Evolutionary conservation across 2,888 invertebrate genomes (phyloP), one percentile per base, ranked within the genome.

Genomic region (Eilema sororculum): DNA sequence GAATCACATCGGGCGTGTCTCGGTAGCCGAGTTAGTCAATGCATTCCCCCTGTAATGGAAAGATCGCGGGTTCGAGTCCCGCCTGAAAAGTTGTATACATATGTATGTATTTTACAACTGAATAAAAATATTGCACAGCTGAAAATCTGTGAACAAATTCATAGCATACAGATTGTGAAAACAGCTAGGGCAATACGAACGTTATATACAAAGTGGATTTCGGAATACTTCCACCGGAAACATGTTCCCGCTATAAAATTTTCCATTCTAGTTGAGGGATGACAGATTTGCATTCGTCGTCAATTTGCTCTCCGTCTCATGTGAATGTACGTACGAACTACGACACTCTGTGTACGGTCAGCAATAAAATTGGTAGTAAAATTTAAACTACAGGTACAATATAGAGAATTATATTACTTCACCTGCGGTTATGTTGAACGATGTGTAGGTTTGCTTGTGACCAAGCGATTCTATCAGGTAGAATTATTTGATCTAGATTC

Each of bases 221-320:
- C n/a, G n/a, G 33, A 33, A 56, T 22, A 56, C 56, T 22, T 56
- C 67, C 73, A 71, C 68, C 70, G 69, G 61, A 72, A 76, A 76
- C 61, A 33, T 67, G 59, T 71, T 41, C 12, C 25, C 30, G 56
- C 61, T 63, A 61, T 66, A 72, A 71, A 77, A 56, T 65, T 57
- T 57, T 56, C 65, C 59, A 74, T 76, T 74, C 67, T 72, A 62
- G 69, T 63, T 66, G 57, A 68, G 63, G 52, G 71, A 74, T 81
- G 75, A 77, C 79, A 76, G 76, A 78, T 79, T 79, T 79, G 76
- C 71, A 74, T 76, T 73, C 66, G 74, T 76, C 63, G 68, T 73
- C 74, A 75, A 76, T 76, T 80, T 81, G 70, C 65, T 73, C 60
- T 60, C 28, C 67, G 69, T 64, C 69, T 75, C 59, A 57, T 71